Conservation (phyloP, 1,140 invertebrate species). For the Drosophila sp. region DNA sequence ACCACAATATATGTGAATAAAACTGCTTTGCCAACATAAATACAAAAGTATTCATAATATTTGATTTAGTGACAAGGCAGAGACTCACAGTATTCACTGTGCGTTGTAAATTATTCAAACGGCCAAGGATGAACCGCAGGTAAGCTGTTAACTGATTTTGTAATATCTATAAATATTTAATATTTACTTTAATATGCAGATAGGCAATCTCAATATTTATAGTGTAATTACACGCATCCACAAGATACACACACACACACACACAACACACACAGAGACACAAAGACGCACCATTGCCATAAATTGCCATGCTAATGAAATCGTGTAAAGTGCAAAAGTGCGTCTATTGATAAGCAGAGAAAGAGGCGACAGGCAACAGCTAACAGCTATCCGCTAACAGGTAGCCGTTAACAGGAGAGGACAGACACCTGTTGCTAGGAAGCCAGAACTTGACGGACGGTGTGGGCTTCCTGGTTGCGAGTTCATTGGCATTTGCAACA, state of each 20-base stretch:
- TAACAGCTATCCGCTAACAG: conserved; percentile 4
- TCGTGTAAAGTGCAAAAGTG: conserved; percentile 36
- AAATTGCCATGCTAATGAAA: conserved; percentile 47
- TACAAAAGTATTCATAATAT: conserved; percentile 19
- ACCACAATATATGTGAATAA: conserved; percentile 2
- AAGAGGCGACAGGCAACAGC: conserved; percentile 2
- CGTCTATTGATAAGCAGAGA: conserved; percentile 44
- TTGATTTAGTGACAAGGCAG: conserved; percentile 11
- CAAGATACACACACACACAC: not conserved
- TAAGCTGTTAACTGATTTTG: not conserved
- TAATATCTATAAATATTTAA: conserved; percentile 32
- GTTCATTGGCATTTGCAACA: conserved; percentile 69
- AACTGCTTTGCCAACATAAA: conserved; percentile 16
- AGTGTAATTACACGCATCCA: conserved; percentile 23
- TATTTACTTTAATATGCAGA: conserved; percentile 36
- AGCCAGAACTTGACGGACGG: not conserved
- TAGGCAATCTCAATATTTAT: conserved; percentile 47
- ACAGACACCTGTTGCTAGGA: conserved; percentile 30
- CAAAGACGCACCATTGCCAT: conserved; percentile 4
- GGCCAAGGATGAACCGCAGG: no score
- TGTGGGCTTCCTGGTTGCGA: conserved; percentile 67
- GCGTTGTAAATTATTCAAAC: no score
- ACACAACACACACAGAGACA: no score
- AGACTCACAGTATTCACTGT: not conserved
- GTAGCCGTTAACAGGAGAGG: conserved; percentile 5